Base-by-base conservation (phyloP, 92 coral and sea anemone genomes). In the Epizoanthus stellaris region DNA sequence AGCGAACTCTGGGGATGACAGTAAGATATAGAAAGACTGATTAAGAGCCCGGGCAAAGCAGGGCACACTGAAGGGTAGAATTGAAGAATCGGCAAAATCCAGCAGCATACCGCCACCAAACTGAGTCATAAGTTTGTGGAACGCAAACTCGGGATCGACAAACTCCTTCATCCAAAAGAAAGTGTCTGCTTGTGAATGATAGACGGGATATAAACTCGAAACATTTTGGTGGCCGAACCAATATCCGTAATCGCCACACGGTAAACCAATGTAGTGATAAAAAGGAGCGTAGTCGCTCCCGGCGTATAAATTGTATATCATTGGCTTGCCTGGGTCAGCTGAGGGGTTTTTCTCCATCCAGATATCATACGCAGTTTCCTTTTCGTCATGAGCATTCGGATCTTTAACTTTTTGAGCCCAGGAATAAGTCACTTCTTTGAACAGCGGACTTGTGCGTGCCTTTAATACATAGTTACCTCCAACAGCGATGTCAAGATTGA, bases 401-500 rank as follows among this genome's bases (percentile, higher is more conserved):
- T 94, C 94, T 56, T 86, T 86, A 47, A 94, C 61, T 67, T 88
- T 89, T 52, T 86, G 88, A 4, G 93, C 89, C 92, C 95, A 93
- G 71, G 91, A 90, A 57, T 89, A 83, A 4, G 95, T 93, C 6
- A 93, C 79, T 67, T 94, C 84, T 68, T 89, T 94, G 70, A 96
- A 93, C 52, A 96, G 68, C 39, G 98, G 99, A 68, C 98, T 94
- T 14, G 95, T 87, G 45, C 95, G 95, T 17, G 99, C 94, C 25
- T 91, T 75, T 58, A 96, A 43, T 20, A 90, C 95, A 67, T 87
- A 96, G 87, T 92, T 86, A 4, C 99, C 99, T 43, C 91, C 87
- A 21, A 96, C 99, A 12, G 99, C 95, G 5, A 96, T 89, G 84
- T 96, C 99, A 47, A 96, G 86, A 81, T 96, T 96, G 30, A 96